Percentiles rank a stretch among this genome's conserved stretches.
Evolutionary conservation across 2,888 invertebrate species (phyloP).

Genomic region (Synanthedon tipuliformis): DNA sequence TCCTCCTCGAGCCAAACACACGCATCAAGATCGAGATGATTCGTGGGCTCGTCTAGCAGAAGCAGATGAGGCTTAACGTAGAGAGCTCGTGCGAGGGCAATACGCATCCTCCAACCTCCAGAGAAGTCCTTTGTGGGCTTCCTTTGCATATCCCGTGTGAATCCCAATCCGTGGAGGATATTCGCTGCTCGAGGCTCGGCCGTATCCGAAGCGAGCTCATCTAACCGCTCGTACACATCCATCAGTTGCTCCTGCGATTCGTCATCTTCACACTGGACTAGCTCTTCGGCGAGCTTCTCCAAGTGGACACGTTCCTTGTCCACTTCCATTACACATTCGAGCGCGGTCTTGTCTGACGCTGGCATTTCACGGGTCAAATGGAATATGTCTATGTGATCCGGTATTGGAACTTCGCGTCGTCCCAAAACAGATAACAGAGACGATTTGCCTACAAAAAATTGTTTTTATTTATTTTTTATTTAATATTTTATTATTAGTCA

Average conservation of each 20-base stretch:
- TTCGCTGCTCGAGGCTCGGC: slow-evolving; percentile 95
- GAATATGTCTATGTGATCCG: slow-evolving; percentile 97
- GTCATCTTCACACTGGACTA: slow-evolving; percentile 89
- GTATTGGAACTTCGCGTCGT: slow-evolving; percentile 94
- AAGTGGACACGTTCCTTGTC: slow-evolving; percentile 92
- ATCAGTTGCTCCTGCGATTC: slow-evolving; percentile 95
- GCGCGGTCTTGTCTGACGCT: slow-evolving; percentile 95
- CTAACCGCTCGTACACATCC: slow-evolving; percentile 97
- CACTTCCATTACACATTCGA: slow-evolving; percentile 98
- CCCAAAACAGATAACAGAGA: slow-evolving; percentile 92
- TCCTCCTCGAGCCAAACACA: slow-evolving; percentile 99
- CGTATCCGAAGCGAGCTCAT: slow-evolving; percentile 95
- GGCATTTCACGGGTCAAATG: slow-evolving; percentile 97
- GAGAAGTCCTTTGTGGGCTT: slow-evolving; percentile 89
- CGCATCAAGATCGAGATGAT: slow-evolving; percentile 98
- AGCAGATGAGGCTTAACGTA: slow-evolving; percentile 98
- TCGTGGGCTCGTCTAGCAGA: slow-evolving; percentile 97
- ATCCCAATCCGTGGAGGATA: slow-evolving; percentile 96
- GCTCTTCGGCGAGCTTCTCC: slow-evolving; percentile 91
- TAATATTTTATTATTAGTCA: neutral
- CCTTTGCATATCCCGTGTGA: slow-evolving; percentile 87
- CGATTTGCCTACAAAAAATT: slow-evolving; percentile 81
- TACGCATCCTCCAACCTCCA: slow-evolving; percentile 99
- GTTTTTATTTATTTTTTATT: neutral
- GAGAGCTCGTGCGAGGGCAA: slow-evolving; percentile 94